phyloP scores from a whole-genome alignment of 2,888 invertebrate genomes.

The Nowickia ferox region DNA sequence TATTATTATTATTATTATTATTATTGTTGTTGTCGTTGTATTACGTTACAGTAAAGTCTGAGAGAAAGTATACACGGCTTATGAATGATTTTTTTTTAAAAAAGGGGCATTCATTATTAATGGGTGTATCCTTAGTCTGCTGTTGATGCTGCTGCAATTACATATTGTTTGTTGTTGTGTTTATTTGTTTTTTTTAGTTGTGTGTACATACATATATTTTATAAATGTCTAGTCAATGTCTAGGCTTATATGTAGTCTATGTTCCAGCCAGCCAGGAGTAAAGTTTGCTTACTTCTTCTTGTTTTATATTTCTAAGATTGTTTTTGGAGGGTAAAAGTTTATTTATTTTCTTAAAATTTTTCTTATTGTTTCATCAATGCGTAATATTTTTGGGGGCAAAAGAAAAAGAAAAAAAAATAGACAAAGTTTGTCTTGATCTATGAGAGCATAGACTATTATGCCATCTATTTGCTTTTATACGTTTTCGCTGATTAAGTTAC shows the following conservation, averaged over 20 bases:
- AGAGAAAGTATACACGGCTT: not conserved
- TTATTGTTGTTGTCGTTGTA: conserved; percentile 26
- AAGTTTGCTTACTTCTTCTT: not conserved
- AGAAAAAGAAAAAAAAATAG: not conserved
- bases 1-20: conserved; percentile 20
- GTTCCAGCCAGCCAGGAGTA: conserved; percentile 36
- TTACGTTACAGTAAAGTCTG: conserved; percentile 2
- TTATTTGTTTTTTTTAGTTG: not conserved
- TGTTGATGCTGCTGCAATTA: conserved; percentile 19
- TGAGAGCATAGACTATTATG: not conserved
- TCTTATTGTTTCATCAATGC: not conserved
- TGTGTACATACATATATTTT: conserved; percentile 18
- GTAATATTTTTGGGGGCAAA: conserved; percentile 4
- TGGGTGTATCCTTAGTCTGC: conserved; percentile 32
- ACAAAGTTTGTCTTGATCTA: conserved; percentile 19
- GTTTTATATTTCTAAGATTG: conserved; percentile 12
- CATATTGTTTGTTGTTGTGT: not conserved
- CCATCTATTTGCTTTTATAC: not conserved
- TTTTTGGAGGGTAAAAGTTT: conserved; percentile 52
- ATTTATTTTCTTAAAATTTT: conserved; percentile 22
- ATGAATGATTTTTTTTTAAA: conserved; percentile 13
- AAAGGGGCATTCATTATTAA: conserved; percentile 26
- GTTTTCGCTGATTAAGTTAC: conserved; percentile 30
- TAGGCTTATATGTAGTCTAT: conserved; percentile 36
- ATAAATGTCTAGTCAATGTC: conserved; percentile 61